These are phyloP conservation scores for Ochropacha duplaris DNA, from an alignment of 2,888 invertebrate genomes.

Conservation along the genomic window DNA sequence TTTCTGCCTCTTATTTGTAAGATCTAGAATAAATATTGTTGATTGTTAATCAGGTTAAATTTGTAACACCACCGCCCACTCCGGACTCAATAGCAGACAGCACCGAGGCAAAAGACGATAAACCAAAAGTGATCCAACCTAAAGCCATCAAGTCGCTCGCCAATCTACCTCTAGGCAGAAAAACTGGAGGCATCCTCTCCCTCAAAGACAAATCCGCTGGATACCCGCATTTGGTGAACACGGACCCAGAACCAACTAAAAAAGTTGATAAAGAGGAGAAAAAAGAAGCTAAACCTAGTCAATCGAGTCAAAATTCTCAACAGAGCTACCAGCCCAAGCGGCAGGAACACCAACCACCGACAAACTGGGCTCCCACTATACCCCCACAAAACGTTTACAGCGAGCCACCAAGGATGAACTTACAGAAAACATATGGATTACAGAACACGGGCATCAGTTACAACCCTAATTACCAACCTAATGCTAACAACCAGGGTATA, in stretches of 20 bases:
- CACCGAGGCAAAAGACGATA: slow-evolving; percentile 57
- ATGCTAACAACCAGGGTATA: slow-evolving; percentile 53
- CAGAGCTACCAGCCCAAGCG: slow-evolving; percentile 44
- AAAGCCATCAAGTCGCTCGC: slow-evolving; percentile 70
- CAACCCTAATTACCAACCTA: slow-evolving; percentile 51
- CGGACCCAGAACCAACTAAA: slow-evolving; percentile 59
- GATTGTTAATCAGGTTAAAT: slow-evolving; percentile 73
- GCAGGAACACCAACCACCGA: slow-evolving; percentile 37
- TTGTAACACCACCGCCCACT: slow-evolving; percentile 78
- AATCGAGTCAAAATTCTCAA: slow-evolving; percentile 47
- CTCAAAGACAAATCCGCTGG: slow-evolving; percentile 79
- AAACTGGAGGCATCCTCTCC: slow-evolving; percentile 79
- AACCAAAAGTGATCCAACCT: slow-evolving; percentile 67
- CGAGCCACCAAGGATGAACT: slow-evolving; percentile 51
- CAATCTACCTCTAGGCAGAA: slow-evolving; percentile 68
- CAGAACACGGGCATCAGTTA: slow-evolving; percentile 57
- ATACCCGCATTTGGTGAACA: slow-evolving; percentile 76
- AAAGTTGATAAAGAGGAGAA: slow-evolving; percentile 66
- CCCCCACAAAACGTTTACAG: slow-evolving; percentile 28
- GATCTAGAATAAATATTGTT: too few species aligned
- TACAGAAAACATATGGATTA: slow-evolving; percentile 66
- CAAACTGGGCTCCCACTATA: slow-evolving; percentile 41
- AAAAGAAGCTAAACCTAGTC: slow-evolving; percentile 54
- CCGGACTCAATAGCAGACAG: slow-evolving; percentile 58
- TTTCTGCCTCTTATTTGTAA: too few species aligned